Percentiles rank a stretch among this genome's conserved stretches.
Conservation (phyloP, 2,888 invertebrate genomes). For the Lacanobia oleracea region DNA sequence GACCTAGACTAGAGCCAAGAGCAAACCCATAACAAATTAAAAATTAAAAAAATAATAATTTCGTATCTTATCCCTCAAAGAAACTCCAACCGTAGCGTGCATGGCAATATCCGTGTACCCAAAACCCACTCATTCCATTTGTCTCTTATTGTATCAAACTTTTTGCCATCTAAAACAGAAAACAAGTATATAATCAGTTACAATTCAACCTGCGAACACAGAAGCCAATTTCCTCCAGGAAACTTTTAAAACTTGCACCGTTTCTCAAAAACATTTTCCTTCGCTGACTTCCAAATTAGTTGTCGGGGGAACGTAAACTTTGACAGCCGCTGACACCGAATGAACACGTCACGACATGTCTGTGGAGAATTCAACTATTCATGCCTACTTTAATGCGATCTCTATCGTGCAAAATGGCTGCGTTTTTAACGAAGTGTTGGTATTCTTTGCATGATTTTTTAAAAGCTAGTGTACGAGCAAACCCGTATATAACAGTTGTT, state of each 20-base stretch:
- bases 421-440: not conserved
- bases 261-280: constrained; percentile 56
- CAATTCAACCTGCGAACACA: constrained; percentile 39
- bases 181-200: constrained; percentile 49
- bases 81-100: not conserved
- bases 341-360: constrained; percentile 50
- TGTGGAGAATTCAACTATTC: constrained; percentile 45
- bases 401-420: constrained; percentile 26
- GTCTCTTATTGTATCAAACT: constrained; percentile 28
- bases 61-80: not conserved
- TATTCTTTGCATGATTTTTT: no score
- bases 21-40: no score
- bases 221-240: constrained; percentile 50
- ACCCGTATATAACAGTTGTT: no score
- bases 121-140: constrained; percentile 23
- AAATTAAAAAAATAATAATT: no score
- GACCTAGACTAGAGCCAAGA: no score
- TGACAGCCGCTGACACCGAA: constrained; percentile 58
- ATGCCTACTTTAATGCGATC: constrained; percentile 32
- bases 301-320: constrained; percentile 45
- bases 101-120: not conserved
- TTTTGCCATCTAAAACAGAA: constrained; percentile 25
- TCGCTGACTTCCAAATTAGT: constrained; percentile 58
- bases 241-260: constrained; percentile 47
- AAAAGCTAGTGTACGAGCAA: no score